These are phyloP conservation scores for Micronycteris hirsuta DNA, from an alignment of 2,113 vertebrate genomes.

Conservation along the genomic window DNA sequence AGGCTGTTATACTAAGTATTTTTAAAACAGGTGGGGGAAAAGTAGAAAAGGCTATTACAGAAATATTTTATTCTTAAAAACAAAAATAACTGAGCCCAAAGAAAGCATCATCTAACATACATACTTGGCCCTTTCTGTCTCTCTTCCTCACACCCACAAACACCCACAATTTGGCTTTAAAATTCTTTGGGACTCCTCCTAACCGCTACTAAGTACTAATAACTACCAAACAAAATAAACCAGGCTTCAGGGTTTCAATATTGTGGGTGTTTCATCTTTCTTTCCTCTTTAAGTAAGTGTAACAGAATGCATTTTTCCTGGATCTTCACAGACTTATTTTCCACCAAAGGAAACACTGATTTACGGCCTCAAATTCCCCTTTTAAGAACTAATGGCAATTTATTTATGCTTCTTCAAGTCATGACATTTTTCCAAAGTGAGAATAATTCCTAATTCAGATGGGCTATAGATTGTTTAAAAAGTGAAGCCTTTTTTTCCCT, in stretches of 20 bases:
- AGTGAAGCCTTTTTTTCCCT: not conserved
- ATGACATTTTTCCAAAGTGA: not conserved
- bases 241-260: not conserved
- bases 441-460: too few relatives aligned
- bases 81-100: not conserved
- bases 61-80: constrained; percentile 24
- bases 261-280: not conserved
- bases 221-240: constrained; percentile 14
- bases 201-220: not conserved
- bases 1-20: not conserved
- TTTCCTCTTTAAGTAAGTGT: not conserved
- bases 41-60: not conserved
- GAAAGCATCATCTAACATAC: not conserved
- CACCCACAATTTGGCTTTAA: not conserved
- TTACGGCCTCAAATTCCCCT: not conserved
- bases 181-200: not conserved
- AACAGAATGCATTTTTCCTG: not conserved
- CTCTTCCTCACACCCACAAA: not conserved
- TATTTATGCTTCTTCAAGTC: not conserved
- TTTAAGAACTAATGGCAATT: constrained; percentile 4
- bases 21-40: not conserved
- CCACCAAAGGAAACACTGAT: not conserved
- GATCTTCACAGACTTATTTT: not conserved
- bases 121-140: not conserved
- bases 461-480: not conserved